These are phyloP conservation scores for Agrotis exclamationis DNA, from an alignment of 2,888 invertebrate genomes.

Conservation along the genomic window DNA sequence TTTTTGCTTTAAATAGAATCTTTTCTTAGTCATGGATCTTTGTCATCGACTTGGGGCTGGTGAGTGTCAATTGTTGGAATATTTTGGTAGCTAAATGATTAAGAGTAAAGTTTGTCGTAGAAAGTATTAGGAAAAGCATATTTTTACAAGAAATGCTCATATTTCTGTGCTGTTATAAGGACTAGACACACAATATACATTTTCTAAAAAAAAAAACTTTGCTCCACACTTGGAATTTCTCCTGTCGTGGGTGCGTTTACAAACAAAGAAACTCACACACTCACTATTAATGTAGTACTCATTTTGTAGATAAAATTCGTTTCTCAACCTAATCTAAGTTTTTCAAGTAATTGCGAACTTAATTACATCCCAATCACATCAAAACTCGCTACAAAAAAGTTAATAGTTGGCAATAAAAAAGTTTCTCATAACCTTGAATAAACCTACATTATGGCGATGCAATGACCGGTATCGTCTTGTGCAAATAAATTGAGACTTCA, in stretches of 20 bases:
- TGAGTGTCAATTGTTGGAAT: constrained; percentile 12
- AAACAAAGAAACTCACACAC: too few species aligned
- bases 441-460: constrained; percentile 20
- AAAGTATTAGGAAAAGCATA: background rate
- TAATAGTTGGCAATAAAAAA: constrained; percentile 28
- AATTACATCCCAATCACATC: constrained; percentile 26
- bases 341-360: constrained; percentile 12
- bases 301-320: too few species aligned
- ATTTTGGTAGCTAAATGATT: constrained; percentile 11
- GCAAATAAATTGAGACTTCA: constrained; percentile 43
- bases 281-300: too few species aligned
- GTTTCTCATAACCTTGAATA: constrained; percentile 18
- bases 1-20: constrained; percentile 69
- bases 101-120: background rate
- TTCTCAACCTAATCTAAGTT: constrained; percentile 8
- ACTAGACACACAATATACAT: background rate
- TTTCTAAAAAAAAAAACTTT: too few species aligned
- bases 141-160: background rate
- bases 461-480: constrained; percentile 24
- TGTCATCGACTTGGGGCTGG: constrained; percentile 49
- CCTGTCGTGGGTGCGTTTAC: too few species aligned
- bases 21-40: constrained; percentile 56
- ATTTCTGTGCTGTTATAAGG: background rate
- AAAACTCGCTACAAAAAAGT: constrained; percentile 38
- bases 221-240: too few species aligned